A percentile compares a stretch with the other conserved stretches of the same genome.
Evolutionary conservation across 2,113 vertebrate species (phyloP).

Genomic region (Megaceryle torquata): DNA sequence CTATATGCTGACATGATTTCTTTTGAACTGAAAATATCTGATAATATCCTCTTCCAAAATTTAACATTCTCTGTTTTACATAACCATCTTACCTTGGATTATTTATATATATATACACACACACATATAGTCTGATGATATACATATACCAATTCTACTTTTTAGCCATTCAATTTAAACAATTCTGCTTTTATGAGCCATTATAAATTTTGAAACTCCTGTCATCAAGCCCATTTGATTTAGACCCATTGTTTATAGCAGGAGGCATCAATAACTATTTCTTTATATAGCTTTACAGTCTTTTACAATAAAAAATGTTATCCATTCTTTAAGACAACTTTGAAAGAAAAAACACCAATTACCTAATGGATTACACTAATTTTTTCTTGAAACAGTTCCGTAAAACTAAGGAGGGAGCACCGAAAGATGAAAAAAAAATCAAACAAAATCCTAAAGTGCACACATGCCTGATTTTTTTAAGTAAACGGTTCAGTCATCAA

Average conservation of each 20-base stretch:
- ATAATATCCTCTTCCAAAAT: neutral
- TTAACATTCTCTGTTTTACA: neutral
- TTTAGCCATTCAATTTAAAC: neutral
- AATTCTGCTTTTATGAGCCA: neutral
- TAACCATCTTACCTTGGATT: neutral
- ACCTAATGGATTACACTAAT: neutral
- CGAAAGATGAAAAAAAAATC: neutral
- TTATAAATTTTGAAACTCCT: neutral
- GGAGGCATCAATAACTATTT: neutral
- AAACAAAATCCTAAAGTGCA: neutral
- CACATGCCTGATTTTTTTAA: neutral
- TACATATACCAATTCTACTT: neutral
- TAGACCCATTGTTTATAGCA: neutral
- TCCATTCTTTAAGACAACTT: neutral
- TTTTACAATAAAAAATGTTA: neutral
- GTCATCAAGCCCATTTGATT: neutral
- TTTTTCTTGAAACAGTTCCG: neutral
- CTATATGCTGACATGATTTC: neutral
- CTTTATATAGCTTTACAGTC: neutral
- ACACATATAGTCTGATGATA: neutral
- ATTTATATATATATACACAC: neutral
- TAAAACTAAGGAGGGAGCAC: neutral
- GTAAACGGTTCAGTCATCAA: neutral
- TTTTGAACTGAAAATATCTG: neutral
- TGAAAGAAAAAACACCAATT: neutral